These are phyloP conservation scores for Anguilla rostrata DNA, from an alignment of 2,113 vertebrate genomes.

Conservation along the genomic window DNA sequence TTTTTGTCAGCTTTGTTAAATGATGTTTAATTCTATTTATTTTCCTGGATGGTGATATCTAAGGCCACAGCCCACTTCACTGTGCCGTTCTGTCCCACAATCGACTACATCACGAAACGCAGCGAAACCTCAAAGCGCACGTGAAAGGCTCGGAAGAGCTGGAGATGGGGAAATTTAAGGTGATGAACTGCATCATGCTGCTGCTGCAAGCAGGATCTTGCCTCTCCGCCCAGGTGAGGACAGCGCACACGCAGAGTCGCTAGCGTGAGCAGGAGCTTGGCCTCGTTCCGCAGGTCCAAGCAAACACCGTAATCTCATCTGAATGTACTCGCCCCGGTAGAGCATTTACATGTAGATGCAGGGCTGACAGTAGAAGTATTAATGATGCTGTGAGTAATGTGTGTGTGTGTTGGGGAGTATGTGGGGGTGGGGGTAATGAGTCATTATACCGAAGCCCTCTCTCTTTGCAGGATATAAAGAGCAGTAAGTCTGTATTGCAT, in stretches of 20 bases:
- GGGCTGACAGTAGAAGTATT: not conserved
- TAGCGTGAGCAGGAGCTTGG: not conserved
- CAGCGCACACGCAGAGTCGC: not conserved
- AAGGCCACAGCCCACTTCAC: conserved; percentile 56
- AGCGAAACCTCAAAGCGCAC: accelerated
- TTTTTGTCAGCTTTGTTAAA: not conserved
- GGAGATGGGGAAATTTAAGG: conserved; percentile 38
- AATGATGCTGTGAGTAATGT: not conserved
- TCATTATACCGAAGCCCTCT: not conserved
- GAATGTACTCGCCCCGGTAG: not conserved
- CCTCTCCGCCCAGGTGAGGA: conserved; percentile 55
- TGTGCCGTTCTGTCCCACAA: conserved; percentile 61
- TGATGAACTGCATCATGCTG: conserved; percentile 55
- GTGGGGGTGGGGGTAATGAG: not conserved
- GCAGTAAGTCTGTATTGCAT: conserved; percentile 53
- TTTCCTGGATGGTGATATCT: not conserved
- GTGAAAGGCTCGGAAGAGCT: conserved; percentile 38
- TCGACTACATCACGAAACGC: conserved; percentile 38
- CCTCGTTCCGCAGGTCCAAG: not conserved
- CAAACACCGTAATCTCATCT: not conserved
- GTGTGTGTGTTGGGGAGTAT: not conserved
- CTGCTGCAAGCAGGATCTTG: conserved; percentile 57
- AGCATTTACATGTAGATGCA: not conserved
- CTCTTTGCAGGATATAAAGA: conserved; percentile 52
- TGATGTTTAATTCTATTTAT: not conserved